Percentiles rank a stretch among this genome's conserved stretches.
These are phyloP conservation scores for Colletes latitarsis DNA, from an alignment of 1,140 invertebrate species.

Conservation along the genomic window DNA sequence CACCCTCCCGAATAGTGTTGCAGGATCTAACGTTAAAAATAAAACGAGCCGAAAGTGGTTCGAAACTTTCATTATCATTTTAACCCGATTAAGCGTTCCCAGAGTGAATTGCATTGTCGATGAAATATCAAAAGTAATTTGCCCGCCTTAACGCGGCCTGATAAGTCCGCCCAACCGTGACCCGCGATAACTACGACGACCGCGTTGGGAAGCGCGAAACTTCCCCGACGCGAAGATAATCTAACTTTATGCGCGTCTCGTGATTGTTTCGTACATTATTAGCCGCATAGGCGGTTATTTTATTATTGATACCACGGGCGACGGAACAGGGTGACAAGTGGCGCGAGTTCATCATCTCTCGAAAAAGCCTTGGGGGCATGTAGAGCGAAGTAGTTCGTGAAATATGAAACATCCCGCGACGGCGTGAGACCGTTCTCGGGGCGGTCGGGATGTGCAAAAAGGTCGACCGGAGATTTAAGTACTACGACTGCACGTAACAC, in stretches of 20 bases:
- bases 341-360: slow-evolving; percentile 56
- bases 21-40: too few relatives aligned
- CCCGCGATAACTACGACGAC: slow-evolving; percentile 11
- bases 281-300: slow-evolving; percentile 41
- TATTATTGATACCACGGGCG: slow-evolving; percentile 35
- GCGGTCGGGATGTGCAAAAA: slow-evolving; percentile 23
- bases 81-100: too few relatives aligned
- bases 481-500: not conserved
- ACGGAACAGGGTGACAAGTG: slow-evolving; percentile 19
- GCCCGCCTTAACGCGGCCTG: too few relatives aligned
- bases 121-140: slow-evolving; percentile 19
- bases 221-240: slow-evolving; percentile 52
- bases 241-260: slow-evolving; percentile 54
- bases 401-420: slow-evolving; percentile 51
- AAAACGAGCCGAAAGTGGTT: too few relatives aligned
- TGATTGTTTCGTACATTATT: slow-evolving; percentile 64
- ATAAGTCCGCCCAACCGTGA: slow-evolving; percentile 3
- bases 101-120: not conserved
- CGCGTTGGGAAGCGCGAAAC: slow-evolving; percentile 23
- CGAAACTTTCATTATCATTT: too few relatives aligned
- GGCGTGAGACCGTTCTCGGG: slow-evolving; percentile 7
- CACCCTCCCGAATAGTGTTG: too few relatives aligned
- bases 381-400: slow-evolving; percentile 37
- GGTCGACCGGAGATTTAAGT: slow-evolving; percentile 20
- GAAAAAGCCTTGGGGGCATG: slow-evolving; percentile 35